Evolutionary conservation across 2,888 invertebrate species (phyloP), one percentile per base, ranked within the genome.

Genomic region (Leptinotarsa tumamoca): DNA sequence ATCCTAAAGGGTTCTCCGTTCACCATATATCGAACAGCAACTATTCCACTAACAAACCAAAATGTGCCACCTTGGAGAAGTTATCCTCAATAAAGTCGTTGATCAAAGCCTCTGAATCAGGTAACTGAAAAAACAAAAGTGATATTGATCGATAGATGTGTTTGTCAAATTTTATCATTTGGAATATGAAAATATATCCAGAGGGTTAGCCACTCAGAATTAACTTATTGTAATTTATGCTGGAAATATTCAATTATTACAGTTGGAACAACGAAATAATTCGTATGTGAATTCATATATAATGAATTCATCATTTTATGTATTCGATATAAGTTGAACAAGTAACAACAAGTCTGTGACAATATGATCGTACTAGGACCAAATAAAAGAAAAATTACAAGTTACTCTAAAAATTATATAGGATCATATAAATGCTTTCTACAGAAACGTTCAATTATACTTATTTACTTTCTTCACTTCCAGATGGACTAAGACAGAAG

Each of bases 1-100:
- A 84, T 71, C 84, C 84, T 5, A 71, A 76, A 5, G 82, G 81
- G 3, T 71, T 76, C 23, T 5, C 33, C 15, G 1, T 10, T n/a
- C 27, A 17, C 4, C 63, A n/a, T 3, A 3, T 10, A 2, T 33
- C 33, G 4, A 15, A 18, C n/a, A 58, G 56, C 18, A 17, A 13
- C 4, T 43, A 43, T 18, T 10, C 15, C n/a, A 43, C 43, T 7
- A 18, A 70, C 23, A 58, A 58, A 50, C 13, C 50, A 21, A 58
- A 58, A 58, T 4, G 10, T 21, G 13, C 56, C 14, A 56, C 58
- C 43, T 21, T 50, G 58, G 58, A 27, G 10, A 70, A 58, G 14
- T 21, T 70, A 17, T 18, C 70, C 4, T 58, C 50, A 18, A 13
- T 61, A 7, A 70, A 70, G 49, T 70, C 21, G 7, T 43, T 56